Evolutionary conservation across 2,888 invertebrate species (phyloP).

Genomic region (Drosophila kanekoi): DNA sequence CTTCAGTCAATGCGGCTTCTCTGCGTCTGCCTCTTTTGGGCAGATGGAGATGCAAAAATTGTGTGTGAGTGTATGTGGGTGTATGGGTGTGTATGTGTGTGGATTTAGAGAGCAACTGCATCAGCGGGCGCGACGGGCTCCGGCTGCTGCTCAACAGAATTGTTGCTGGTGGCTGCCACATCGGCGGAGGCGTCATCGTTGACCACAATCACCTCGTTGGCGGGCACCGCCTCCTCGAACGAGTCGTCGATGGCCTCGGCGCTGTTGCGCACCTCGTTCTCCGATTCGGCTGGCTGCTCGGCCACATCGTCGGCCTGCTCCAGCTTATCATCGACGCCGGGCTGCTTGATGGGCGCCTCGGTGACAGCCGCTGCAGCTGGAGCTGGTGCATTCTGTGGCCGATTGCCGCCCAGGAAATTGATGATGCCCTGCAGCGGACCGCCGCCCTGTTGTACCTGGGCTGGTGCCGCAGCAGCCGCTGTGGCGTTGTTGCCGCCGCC

Average conservation of each 20-base stretch:
- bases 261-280: conserved; percentile 78
- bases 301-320: conserved; percentile 51
- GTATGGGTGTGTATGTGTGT: neutral
- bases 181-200: conserved; percentile 77
- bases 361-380: conserved; percentile 1
- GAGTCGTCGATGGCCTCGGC: conserved; percentile 75
- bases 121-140: conserved; percentile 17
- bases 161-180: conserved; percentile 52
- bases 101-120: conserved; percentile 44
- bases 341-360: conserved; percentile 32
- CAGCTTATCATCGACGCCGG: conserved; percentile 55
- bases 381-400: conserved; percentile 63
- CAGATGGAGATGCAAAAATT: conserved; percentile 29
- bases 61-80: neutral
- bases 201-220: conserved; percentile 81
- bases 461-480: conserved; percentile 29
- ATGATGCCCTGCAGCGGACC: conserved; percentile 81
- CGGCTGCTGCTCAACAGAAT: conserved; percentile 12
- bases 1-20: conserved; percentile 69
- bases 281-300: conserved; percentile 44
- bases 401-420: conserved; percentile 82
- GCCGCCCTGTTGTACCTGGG: conserved; percentile 57
- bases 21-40: conserved; percentile 1
- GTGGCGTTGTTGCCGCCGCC: conserved; percentile 74
- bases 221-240: conserved; percentile 77